phyloP scores from a whole-genome alignment of 1,140 invertebrate species.

The Coboldia fuscipes region DNA sequence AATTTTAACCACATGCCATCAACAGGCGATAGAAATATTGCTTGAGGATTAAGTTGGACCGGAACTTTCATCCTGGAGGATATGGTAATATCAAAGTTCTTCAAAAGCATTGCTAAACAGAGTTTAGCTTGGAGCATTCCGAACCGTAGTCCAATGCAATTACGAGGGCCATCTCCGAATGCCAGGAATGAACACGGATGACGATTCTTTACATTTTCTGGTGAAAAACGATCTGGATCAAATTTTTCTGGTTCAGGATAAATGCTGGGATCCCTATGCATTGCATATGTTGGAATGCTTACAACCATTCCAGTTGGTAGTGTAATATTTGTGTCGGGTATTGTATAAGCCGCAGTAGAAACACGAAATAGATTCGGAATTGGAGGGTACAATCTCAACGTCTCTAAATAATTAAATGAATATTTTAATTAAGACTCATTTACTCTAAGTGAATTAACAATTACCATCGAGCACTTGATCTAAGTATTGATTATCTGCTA shows the following conservation, averaged over 20 bases:
- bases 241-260: too few species aligned
- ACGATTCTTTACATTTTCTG: slow-evolving; percentile 15
- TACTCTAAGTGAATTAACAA: too few species aligned
- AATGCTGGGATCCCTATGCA: slow-evolving; percentile 32
- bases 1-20: slow-evolving; percentile 14
- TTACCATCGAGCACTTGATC: not conserved
- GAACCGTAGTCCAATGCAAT: slow-evolving; percentile 28
- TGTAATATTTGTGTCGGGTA: slow-evolving; percentile 14
- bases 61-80: slow-evolving; percentile 20
- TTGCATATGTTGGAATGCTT: slow-evolving; percentile 23
- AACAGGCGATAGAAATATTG: slow-evolving; percentile 10
- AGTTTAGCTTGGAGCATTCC: slow-evolving; percentile 18
- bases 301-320: slow-evolving; percentile 19
- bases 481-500: not conserved
- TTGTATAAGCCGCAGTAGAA: slow-evolving; percentile 18
- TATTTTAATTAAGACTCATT: too few species aligned
- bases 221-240: slow-evolving; percentile 22
- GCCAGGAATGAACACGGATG: slow-evolving; percentile 23
- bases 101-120: slow-evolving; percentile 16
- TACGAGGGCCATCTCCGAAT: slow-evolving; percentile 25
- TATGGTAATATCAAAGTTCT: slow-evolving; percentile 17
- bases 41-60: slow-evolving; percentile 14
- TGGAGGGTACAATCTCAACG: not conserved
- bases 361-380: slow-evolving; percentile 7
- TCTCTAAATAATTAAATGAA: slow-evolving; percentile 1